Base-by-base conservation (phyloP, 2,113 vertebrate genomes). In the Sminthopsis crassicaudata region DNA sequence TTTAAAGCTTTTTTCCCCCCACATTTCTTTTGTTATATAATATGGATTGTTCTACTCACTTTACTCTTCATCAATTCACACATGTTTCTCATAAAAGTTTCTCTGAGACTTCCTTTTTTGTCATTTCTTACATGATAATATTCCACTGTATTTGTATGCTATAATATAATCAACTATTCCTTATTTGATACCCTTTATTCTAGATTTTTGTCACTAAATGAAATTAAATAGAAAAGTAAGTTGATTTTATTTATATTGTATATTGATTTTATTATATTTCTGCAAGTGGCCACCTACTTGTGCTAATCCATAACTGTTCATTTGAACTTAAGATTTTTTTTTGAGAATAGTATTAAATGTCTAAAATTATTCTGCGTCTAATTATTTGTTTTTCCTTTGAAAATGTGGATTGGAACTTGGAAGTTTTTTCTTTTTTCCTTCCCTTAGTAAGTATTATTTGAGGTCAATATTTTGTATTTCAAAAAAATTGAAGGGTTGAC, bases 301-400 rank as follows among this genome's bases (percentile, higher is more conserved):
- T 25, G 2, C 50, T 30, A 27, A 6, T 53, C 11, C 8, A 0
- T 26, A 7, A 2, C 36, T 76, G 36, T 46, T 84, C 60, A 36
- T 53, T 16, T 42, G 46, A 23, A 27, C 42, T 36, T 12, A 57
- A 48, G 36, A 91, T 25, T 19, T 54, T 42, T 3, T 92, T 92
- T 52, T 54, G 19, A 90, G 91, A n/a, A 11, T 12, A 46, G 7
- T 8, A 16, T 9, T 9, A 0, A 26, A 50, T 36, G 90, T 12
- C 1, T n/a, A 5, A 0, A 4, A 25, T 14, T 7, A 55, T 46
- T 53, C 51, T 1, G 0, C 24, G 12, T 46, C 27, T 0, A 6
- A 51, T 89, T 10, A 53, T 88, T 91, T 97, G 91, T 94, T 91
- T 96, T 97, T 92, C 90, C 76, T 42, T n/a, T 94, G 16, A 93